A percentile compares a stretch with the other conserved stretches of the same genome.
Conservation (phyloP, 2,797 vertebrate genomes). For the Oryzias sinensis region DNA sequence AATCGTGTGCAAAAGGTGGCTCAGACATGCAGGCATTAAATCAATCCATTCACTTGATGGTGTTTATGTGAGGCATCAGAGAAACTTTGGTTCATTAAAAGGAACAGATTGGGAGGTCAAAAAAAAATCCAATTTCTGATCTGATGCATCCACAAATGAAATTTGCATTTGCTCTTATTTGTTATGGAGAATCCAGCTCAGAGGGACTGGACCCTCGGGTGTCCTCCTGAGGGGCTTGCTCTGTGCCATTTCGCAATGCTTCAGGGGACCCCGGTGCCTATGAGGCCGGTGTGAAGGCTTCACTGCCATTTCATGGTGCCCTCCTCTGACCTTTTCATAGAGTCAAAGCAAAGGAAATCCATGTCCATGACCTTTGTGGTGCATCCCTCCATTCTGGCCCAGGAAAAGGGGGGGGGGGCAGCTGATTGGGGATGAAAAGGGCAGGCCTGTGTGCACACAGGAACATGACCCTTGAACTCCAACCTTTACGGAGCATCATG, state of each 20-base stretch:
- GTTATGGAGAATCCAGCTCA: neutral
- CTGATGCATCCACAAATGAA: no score
- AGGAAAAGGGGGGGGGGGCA: slow-evolving; percentile 23
- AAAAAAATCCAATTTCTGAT: no score
- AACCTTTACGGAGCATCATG: slow-evolving; percentile 65
- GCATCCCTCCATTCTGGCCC: slow-evolving; percentile 63
- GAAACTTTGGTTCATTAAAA: no score
- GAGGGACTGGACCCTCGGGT: slow-evolving; percentile 13
- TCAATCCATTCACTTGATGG: no score
- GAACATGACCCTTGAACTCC: slow-evolving; percentile 71
- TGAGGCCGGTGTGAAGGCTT: slow-evolving; percentile 53
- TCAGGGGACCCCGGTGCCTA: slow-evolving; percentile 49
- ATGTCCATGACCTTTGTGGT: slow-evolving; percentile 76
- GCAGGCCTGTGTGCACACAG: slow-evolving; percentile 61
- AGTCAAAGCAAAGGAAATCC: slow-evolving; percentile 78
- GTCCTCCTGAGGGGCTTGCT: slow-evolving; percentile 26
- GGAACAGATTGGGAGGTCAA: no score
- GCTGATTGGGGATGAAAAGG: slow-evolving; percentile 74
- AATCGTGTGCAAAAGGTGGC: no score
- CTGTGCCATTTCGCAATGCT: slow-evolving; percentile 63
- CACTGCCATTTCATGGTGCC: slow-evolving; percentile 75
- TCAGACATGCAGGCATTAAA: no score
- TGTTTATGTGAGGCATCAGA: no score
- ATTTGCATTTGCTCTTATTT: neutral
- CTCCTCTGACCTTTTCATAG: slow-evolving; percentile 77